Evolutionary conservation across 2,888 invertebrate genomes (phyloP), one percentile per base, ranked within the genome.

Genomic region (Ectobius pallidus): DNA sequence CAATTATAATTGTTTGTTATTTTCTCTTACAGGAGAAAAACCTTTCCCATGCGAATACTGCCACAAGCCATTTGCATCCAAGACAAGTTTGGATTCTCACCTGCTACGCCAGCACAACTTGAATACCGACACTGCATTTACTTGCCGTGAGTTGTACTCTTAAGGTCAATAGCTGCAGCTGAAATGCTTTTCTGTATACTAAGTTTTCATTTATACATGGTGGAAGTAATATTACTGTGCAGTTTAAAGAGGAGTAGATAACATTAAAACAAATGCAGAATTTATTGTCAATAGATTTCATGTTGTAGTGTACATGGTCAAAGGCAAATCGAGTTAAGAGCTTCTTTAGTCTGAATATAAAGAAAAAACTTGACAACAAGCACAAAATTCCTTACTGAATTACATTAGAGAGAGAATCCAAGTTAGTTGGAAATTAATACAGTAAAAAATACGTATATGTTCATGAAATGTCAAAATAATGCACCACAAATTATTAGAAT

Each of bases 121-220:
- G 18, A 73, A 73, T 20, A 63, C 20, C 2, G 73, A 73, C 6
- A 70, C 73, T 18, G 73, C 73, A 65, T 30, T 63, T 30, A 46
- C 73, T 27, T 73, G 73, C 32, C 46, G 73, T 73, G 34, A 73
- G 73, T 73, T 11, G 4, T 16, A 30, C 32, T 18, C 18, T 32
- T 34, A 25, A 62, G n/a, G n/a, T n/a, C n/a, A n/a, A n/a, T n/a
- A n/a, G n/a, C n/a, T n/a, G n/a, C 32, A 34, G 62, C 18, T 25
- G 52, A 52, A 20, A 6, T 52, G 25, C 25, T 25, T 52, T 9
- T 11, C 4, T 22, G 22, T 25, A 52, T 52, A 25, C 11, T 18
- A 20, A 18, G 18, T 3, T 49, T 49, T 20, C 14, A 14, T 52
- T 4, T 14, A 20, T 9, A 46, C 3, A 20, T 46, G 46, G 20